Conservation (phyloP, 1,140 invertebrate species). For the Agrilus planipennis region DNA sequence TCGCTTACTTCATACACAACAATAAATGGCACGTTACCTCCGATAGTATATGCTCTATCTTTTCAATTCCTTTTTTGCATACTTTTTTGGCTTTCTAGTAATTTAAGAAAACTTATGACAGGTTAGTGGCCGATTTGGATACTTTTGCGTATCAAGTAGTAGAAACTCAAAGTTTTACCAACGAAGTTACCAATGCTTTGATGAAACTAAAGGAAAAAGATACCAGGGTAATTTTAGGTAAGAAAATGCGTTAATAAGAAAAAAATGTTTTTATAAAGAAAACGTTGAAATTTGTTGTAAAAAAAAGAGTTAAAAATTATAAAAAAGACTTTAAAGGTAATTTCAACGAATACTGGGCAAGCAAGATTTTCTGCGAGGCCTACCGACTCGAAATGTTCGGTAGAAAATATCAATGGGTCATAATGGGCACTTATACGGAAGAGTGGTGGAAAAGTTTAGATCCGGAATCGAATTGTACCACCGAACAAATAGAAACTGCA, state of each 20-base stretch:
- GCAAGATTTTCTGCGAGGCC: conserved; percentile 89
- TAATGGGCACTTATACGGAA: conserved; percentile 76
- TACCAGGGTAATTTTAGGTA: conserved; percentile 71
- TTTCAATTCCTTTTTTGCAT: background rate
- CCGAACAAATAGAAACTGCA: conserved; percentile 63
- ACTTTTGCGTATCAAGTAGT: conserved; percentile 67
- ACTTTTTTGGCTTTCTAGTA: background rate
- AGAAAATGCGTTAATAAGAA: conserved; percentile 2
- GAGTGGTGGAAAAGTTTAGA: conserved; percentile 62
- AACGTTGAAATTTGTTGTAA: background rate
- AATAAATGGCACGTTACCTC: too few species aligned
- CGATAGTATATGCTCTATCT: too few species aligned
- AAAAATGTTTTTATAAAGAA: background rate
- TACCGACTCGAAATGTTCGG: conserved; percentile 40
- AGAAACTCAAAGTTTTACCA: conserved; percentile 88
- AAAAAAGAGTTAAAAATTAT: background rate
- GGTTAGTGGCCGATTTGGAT: conserved; percentile 81
- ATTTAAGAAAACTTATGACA: conserved; percentile 17
- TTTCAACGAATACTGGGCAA: conserved; percentile 90
- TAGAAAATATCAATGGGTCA: conserved; percentile 82
- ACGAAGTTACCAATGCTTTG: conserved; percentile 73
- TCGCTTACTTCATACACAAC: too few species aligned
- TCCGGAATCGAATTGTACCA: conserved; percentile 52
- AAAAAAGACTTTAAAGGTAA: conserved; percentile 61
- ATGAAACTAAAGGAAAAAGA: conserved; percentile 85